Percentiles rank a stretch among this genome's conserved stretches.
phyloP scores from a whole-genome alignment of 2,888 invertebrate species.

The Eupithecia tripunctaria region DNA sequence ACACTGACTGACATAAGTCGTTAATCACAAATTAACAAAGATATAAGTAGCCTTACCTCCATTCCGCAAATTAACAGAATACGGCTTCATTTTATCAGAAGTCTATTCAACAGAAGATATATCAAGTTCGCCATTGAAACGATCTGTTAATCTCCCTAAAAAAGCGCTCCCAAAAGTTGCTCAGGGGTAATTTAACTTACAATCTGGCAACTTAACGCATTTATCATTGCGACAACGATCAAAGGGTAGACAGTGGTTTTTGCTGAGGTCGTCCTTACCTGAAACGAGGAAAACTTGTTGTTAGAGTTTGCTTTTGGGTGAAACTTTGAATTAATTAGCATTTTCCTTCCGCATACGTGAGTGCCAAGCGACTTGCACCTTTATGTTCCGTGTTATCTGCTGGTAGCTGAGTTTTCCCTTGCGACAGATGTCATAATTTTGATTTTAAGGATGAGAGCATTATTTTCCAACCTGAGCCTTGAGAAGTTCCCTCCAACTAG shows the following conservation, averaged over 20 bases:
- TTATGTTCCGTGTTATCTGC: neutral
- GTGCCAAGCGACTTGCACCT: neutral
- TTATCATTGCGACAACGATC: constrained; percentile 46
- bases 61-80: too few relatives aligned
- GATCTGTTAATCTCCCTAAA: constrained; percentile 33
- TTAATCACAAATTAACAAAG: too few relatives aligned
- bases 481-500: neutral
- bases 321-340: constrained; percentile 11
- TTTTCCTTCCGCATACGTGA: constrained; percentile 3
- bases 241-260: constrained; percentile 38
- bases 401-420: neutral
- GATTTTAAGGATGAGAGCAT: neutral
- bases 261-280: constrained; percentile 36
- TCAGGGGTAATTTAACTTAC: constrained; percentile 40
- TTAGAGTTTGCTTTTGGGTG: constrained; percentile 20
- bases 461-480: neutral
- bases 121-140: constrained; percentile 21
- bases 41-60: too few relatives aligned
- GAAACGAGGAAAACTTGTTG: constrained; percentile 36
- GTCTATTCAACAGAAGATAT: neutral
- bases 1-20: too few relatives aligned
- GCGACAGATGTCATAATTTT: neutral
- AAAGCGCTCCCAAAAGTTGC: constrained; percentile 33
- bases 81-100: neutral
- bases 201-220: constrained; percentile 46